Conservation (phyloP, 2,113 vertebrate genomes). For the Nerophis ophidion region DNA sequence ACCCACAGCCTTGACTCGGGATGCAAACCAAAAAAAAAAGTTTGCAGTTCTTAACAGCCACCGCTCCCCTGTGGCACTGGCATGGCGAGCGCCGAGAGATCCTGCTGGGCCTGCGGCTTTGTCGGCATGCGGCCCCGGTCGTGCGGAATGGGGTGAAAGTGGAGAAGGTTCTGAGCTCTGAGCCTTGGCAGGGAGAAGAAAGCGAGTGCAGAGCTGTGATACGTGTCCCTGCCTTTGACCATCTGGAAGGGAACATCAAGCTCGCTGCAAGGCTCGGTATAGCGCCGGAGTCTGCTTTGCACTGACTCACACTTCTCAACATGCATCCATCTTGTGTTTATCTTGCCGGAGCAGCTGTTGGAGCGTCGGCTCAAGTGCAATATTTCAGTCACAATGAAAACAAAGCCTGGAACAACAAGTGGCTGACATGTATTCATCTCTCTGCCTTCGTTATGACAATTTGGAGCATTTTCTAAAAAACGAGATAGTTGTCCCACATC, state of each 20-base stretch:
- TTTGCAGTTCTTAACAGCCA: constrained; percentile 57
- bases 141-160: constrained; percentile 24
- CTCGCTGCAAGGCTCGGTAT: constrained; percentile 37
- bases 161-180: constrained; percentile 16
- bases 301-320: constrained; percentile 31
- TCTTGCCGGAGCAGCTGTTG: constrained; percentile 47
- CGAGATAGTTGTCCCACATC: not conserved
- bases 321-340: constrained; percentile 52
- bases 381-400: constrained; percentile 30
- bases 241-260: constrained; percentile 57
- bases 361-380: constrained; percentile 15
- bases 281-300: constrained; percentile 19
- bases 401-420: constrained; percentile 19
- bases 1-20: constrained; percentile 52
- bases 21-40: constrained; percentile 46
- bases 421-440: constrained; percentile 8
- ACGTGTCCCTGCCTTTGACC: constrained; percentile 42
- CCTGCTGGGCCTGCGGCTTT: constrained; percentile 67
- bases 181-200: constrained; percentile 22
- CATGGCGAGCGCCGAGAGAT: constrained; percentile 59
- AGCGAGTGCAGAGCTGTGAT: constrained; percentile 48
- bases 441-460: constrained; percentile 2
- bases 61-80: constrained; percentile 62
- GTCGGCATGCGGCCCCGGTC: constrained; percentile 38
- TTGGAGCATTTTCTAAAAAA: not conserved